These are phyloP conservation scores for Stichopus horrens DNA, from an alignment of 53 echinoderm and acorn worm species.

Conservation along the genomic window DNA sequence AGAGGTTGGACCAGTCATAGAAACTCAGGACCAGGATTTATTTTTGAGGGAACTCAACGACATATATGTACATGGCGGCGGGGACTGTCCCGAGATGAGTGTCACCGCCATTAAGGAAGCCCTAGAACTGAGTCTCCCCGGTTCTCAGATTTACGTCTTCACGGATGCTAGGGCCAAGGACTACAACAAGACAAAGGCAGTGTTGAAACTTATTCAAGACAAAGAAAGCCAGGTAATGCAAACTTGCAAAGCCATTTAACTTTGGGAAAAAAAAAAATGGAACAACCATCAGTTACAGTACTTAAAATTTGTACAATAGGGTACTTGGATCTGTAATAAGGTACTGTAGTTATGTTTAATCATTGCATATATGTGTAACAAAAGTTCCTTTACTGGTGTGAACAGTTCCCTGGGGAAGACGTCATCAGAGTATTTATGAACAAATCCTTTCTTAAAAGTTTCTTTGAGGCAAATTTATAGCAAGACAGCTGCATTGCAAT, in stretches of 20 bases:
- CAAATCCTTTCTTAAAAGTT: too few species aligned
- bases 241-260: not conserved
- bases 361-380: too few species aligned
- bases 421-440: too few species aligned
- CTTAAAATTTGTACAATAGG: too few species aligned
- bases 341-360: too few species aligned
- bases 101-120: conserved; percentile 86
- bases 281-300: too few species aligned
- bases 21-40: conserved; percentile 76
- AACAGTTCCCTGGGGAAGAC: too few species aligned
- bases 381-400: too few species aligned
- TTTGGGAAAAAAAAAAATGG: too few species aligned
- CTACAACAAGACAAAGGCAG: conserved; percentile 80
- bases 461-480: too few species aligned
- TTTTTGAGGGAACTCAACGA: conserved; percentile 68
- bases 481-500: too few species aligned
- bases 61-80: conserved; percentile 91
- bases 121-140: conserved; percentile 81
- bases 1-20: conserved; percentile 86
- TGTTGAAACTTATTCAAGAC: conserved; percentile 89
- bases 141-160: conserved; percentile 98
- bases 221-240: conserved; percentile 91
- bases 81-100: conserved; percentile 96
- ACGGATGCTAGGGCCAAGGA: conserved; percentile 98
- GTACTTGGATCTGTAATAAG: too few species aligned